A percentile compares a stretch with the other conserved stretches of the same genome.
phyloP scores from a whole-genome alignment of 2,888 invertebrate species.

The Malachius bipustulatus region DNA sequence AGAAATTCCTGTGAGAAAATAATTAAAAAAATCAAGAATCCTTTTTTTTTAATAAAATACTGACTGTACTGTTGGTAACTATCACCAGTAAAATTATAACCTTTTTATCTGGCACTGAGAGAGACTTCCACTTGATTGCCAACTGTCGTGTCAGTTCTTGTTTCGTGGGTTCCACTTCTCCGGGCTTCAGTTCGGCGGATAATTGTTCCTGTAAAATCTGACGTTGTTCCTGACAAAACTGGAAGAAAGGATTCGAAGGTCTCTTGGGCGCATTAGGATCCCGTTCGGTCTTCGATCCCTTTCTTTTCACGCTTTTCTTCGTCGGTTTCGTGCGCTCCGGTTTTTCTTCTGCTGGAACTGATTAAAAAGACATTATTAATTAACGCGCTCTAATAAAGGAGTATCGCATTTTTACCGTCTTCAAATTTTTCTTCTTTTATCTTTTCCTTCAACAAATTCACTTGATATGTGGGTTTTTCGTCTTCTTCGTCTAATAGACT shows the following conservation, averaged over 20 bases:
- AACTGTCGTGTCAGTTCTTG: slow-evolving; percentile 64
- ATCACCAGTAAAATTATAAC: too few species aligned
- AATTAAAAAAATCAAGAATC: too few species aligned
- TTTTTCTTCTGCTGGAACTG: slow-evolving; percentile 23
- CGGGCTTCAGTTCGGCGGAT: slow-evolving; percentile 42
- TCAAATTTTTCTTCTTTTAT: slow-evolving; percentile 31
- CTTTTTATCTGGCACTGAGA: slow-evolving; percentile 58
- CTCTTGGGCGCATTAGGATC: slow-evolving; percentile 70
- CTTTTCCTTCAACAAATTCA: slow-evolving; percentile 23
- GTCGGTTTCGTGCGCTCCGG: slow-evolving; percentile 25
- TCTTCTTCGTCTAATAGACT: slow-evolving; percentile 37
- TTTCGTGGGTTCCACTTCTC: slow-evolving; percentile 57
- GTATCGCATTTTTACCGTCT: slow-evolving; percentile 15
- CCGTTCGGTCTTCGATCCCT: slow-evolving; percentile 44
- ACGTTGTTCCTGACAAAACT: slow-evolving; percentile 68
- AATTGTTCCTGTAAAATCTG: slow-evolving; percentile 59
- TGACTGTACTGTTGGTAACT: too few species aligned
- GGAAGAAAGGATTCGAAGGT: slow-evolving; percentile 70
- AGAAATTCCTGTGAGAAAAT: too few species aligned
- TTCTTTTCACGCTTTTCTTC: slow-evolving; percentile 43
- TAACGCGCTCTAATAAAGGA: too few species aligned
- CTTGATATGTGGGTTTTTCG: slow-evolving; percentile 34
- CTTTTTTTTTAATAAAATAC: too few species aligned
- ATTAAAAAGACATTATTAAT: too few species aligned
- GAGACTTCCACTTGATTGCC: slow-evolving; percentile 61